phyloP scores from a whole-genome alignment of 2,113 vertebrate genomes.

The Bagarius yarrelli region DNA sequence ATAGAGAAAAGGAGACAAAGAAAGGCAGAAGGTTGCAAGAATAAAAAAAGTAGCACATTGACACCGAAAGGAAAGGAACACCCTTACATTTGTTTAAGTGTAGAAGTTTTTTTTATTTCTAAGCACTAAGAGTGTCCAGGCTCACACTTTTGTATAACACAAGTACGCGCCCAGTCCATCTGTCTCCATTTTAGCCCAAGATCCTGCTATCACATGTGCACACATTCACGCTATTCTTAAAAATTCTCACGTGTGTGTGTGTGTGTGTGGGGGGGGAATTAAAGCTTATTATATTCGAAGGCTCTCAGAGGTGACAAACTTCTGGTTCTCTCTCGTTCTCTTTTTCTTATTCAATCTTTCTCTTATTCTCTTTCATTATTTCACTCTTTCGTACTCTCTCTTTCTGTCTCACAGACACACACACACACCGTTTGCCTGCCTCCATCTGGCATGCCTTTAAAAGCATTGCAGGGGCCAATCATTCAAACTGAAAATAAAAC shows the following conservation, averaged over 20 bases:
- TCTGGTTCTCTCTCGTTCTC: conserved; percentile 55
- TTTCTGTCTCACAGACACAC: conserved; percentile 38
- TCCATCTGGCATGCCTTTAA: conserved; percentile 63
- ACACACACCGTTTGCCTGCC: conserved; percentile 53
- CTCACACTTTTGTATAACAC: conserved; percentile 40
- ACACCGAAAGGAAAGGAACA: conserved; percentile 29
- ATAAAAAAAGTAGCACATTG: conserved; percentile 45
- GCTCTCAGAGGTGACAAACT: conserved; percentile 53
- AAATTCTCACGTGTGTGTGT: conserved; percentile 5
- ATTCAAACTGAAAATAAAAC: conserved; percentile 46
- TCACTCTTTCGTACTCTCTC: conserved; percentile 38
- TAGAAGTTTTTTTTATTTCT: conserved; percentile 39
- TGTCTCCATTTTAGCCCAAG: conserved; percentile 29
- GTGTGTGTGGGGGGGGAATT: too few relatives aligned
- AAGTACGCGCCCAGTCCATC: conserved; percentile 38
- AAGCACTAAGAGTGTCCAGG: neutral
- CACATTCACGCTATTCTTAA: conserved; percentile 31
- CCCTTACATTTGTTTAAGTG: conserved; percentile 39
- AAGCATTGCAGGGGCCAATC: conserved; percentile 60
- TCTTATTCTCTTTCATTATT: neutral
- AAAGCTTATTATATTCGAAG: neutral
- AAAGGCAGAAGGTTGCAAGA: conserved; percentile 30
- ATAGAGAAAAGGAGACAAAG: conserved; percentile 42
- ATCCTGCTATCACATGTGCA: neutral
- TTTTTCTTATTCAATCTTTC: conserved; percentile 17